Conservation (phyloP, 2,888 invertebrate species). For the Tribolium freemani region DNA sequence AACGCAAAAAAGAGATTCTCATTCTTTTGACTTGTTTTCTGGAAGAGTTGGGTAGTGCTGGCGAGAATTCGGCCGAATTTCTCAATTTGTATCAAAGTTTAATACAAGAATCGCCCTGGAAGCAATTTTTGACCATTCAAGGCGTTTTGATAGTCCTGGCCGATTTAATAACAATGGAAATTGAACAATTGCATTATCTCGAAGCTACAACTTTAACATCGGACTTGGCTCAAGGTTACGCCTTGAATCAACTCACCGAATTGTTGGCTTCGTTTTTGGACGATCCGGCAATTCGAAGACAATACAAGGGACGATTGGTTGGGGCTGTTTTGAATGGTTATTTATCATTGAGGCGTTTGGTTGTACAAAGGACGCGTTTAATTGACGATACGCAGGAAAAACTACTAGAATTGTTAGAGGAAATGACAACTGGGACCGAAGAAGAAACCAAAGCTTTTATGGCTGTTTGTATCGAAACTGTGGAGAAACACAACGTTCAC, state of each 20-base stretch:
- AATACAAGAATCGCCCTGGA: slow-evolving; percentile 91
- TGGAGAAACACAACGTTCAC: slow-evolving; percentile 89
- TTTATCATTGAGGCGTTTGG: slow-evolving; percentile 88
- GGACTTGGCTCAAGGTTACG: slow-evolving; percentile 93
- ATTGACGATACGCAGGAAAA: slow-evolving; percentile 98
- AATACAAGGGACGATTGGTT: slow-evolving; percentile 90
- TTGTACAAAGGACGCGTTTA: slow-evolving; percentile 93
- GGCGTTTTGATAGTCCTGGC: slow-evolving; percentile 90
- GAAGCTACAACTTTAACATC: slow-evolving; percentile 95
- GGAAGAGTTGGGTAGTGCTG: slow-evolving; percentile 87
- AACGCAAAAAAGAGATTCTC: slow-evolving; percentile 82
- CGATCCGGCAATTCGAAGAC: slow-evolving; percentile 87
- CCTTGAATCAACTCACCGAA: slow-evolving; percentile 88
- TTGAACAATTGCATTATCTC: slow-evolving; percentile 87
- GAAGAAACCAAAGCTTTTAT: slow-evolving; percentile 97
- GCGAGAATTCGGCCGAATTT: slow-evolving; percentile 94
- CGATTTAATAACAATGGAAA: slow-evolving; percentile 88
- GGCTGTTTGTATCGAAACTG: slow-evolving; percentile 96
- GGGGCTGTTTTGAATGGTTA: slow-evolving; percentile 95
- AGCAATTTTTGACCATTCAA: slow-evolving; percentile 90
- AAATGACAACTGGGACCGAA: slow-evolving; percentile 96
- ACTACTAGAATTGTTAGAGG: slow-evolving; percentile 90
- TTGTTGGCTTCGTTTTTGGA: slow-evolving; percentile 90
- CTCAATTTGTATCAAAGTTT: slow-evolving; percentile 88
- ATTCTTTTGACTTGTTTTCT: slow-evolving; percentile 91